Base-by-base conservation (phyloP, 1,140 invertebrate species). In the Pseudomyrmex concolor region DNA sequence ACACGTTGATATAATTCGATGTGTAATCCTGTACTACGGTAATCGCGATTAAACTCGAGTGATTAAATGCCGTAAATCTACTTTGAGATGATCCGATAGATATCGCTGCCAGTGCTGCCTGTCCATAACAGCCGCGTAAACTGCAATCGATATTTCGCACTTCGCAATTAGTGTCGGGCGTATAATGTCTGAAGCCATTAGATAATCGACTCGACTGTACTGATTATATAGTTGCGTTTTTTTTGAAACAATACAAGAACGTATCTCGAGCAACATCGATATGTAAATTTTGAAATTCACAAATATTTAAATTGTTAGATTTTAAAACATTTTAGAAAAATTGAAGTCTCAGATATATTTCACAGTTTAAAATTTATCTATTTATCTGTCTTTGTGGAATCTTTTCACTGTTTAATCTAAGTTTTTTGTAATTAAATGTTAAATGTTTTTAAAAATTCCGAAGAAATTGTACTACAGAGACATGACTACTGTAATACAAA, bases 51-150 rank as follows among this genome's bases (percentile, higher is more conserved):
- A 80, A 80, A 80, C 64, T 59, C 66, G 76, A 80, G 76, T 70
- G 66, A 80, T 80, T 80, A 80, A 80, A 80, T 80, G 76, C 66
- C 55, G 76, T 80, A 80, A 80, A 80, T 80, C 76, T 71, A 80
- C 76, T 80, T 70, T 54, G 66, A 80, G 76, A 80, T 80, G 76
- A 80, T 80, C 54, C 68, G 66, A 80, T 70, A 78, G 64, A 70
- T 80, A 70, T 80, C 76, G 76, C 55, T 50, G 76, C 66, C 54
- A 80, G 43, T 70, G 59, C 66, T 70, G 48, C 66, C 76, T 80
- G 76, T 80, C 76, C n/a, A 80, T 80, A 80, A 80, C 76, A 80
- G 66, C 76, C 54, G 76, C 66, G 66, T 48, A 71, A 78, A 80
- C 66, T 80, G 76, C 76, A 80, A 80, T 80, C 76, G 76, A 80